Percentiles rank a stretch among this genome's conserved stretches.
phyloP scores from a whole-genome alignment of 2,113 vertebrate genomes.

The Blennius ocellaris region DNA sequence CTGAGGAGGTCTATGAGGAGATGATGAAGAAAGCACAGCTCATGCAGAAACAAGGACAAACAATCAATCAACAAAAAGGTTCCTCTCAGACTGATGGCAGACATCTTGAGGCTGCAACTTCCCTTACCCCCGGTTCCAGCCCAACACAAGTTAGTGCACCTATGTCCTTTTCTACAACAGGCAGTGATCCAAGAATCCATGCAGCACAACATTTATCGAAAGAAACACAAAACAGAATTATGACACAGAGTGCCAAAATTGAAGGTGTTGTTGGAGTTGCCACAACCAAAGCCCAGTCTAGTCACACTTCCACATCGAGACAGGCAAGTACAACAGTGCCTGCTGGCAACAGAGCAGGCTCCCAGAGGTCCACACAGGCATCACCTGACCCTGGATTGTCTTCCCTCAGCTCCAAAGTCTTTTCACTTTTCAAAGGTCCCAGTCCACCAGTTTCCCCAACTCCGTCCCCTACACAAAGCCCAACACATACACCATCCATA shows the following conservation, averaged over 20 bases:
- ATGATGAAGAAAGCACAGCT: constrained; percentile 99
- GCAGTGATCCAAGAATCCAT: constrained; percentile 83
- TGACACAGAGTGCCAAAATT: constrained; percentile 85
- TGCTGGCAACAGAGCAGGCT: constrained; percentile 50
- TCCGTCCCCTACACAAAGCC: constrained; percentile 90
- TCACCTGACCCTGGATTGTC: constrained; percentile 76
- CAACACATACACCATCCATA: constrained; percentile 78
- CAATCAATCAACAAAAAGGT: constrained; percentile 76
- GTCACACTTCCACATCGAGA: constrained; percentile 66
- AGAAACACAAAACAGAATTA: constrained; percentile 88
- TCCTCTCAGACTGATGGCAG: constrained; percentile 81
- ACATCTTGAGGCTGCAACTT: constrained; percentile 88
- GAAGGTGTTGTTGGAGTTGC: constrained; percentile 79
- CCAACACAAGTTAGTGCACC: constrained; percentile 94
- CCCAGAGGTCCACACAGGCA: constrained; percentile 63
- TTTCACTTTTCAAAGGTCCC: constrained; percentile 88
- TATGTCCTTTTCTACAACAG: constrained; percentile 86
- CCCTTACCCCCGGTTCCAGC: constrained; percentile 94
- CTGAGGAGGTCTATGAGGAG: constrained; percentile 98
- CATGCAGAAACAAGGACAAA: constrained; percentile 87
- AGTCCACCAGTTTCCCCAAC: constrained; percentile 91
- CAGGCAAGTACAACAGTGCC: constrained; percentile 53
- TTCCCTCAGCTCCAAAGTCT: constrained; percentile 83
- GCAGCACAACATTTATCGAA: constrained; percentile 94
- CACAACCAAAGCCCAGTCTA: constrained; percentile 72